These are phyloP conservation scores for Andrena cerasifolii DNA, from an alignment of 1,140 invertebrate genomes.

Conservation along the genomic window DNA sequence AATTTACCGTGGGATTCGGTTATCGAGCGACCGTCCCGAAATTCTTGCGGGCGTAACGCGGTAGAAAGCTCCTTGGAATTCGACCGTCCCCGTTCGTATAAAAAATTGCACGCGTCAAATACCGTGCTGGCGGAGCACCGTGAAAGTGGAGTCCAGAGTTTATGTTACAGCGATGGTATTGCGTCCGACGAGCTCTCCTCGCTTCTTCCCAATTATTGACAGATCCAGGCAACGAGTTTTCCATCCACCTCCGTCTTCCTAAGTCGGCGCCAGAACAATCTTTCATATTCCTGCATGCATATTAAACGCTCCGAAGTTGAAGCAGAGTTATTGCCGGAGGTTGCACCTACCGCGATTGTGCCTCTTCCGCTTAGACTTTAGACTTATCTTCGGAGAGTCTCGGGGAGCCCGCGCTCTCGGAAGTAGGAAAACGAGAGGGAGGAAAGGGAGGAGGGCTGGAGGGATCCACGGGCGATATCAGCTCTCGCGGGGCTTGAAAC, in stretches of 20 bases:
- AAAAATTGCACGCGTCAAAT: constrained; percentile 37
- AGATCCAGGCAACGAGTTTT: no score
- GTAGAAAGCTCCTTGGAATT: constrained; percentile 56
- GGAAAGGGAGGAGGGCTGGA: background rate
- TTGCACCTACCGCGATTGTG: no score
- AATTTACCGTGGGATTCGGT: constrained; percentile 49
- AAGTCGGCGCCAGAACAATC: no score
- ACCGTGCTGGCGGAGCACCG: background rate
- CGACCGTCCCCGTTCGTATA: background rate
- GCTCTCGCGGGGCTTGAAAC: background rate
- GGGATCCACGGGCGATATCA: constrained; percentile 25
- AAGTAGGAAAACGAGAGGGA: background rate
- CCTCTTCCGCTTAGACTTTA: no score
- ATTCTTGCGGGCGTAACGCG: constrained; percentile 46
- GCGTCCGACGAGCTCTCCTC: no score
- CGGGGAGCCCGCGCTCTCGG: background rate
- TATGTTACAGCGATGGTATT: background rate
- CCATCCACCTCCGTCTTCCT: no score
- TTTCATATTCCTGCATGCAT: no score
- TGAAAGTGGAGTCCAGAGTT: constrained; percentile 48
- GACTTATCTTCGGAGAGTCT: no score
- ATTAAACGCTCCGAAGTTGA: no score
- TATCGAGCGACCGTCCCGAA: constrained; percentile 36
- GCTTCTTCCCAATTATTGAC: no score
- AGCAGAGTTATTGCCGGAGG: no score